Evolutionary conservation across 2,113 vertebrate genomes (phyloP).

Genomic region (Indicator maculatus): DNA sequence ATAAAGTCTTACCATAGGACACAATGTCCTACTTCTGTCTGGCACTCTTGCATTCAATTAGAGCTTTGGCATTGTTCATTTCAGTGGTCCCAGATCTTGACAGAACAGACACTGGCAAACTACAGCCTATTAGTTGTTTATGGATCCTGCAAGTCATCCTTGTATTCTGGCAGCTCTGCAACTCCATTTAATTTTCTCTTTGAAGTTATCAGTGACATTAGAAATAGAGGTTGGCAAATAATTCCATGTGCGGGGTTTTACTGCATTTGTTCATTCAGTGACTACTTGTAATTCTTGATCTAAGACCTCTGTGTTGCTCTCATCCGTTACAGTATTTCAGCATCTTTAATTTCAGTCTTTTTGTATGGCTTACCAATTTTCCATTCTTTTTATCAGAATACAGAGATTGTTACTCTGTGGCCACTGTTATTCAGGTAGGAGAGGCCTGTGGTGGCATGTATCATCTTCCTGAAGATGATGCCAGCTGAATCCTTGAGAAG

Average conservation of each 20-base stretch:
- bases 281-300: slow-evolving; percentile 13
- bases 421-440: background rate
- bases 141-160: slow-evolving; percentile 66
- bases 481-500: background rate
- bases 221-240: slow-evolving; percentile 49
- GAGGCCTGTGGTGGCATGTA: background rate
- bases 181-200: slow-evolving; percentile 60
- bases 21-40: background rate
- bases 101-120: slow-evolving; percentile 20
- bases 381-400: background rate
- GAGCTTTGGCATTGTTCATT: slow-evolving; percentile 4
- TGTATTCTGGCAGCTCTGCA: background rate
- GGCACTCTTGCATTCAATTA: slow-evolving; percentile 7
- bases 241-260: slow-evolving; percentile 34
- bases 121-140: background rate
- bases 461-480: background rate
- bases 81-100: background rate
- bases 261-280: slow-evolving; percentile 22
- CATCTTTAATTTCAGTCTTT: background rate
- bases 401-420: background rate
- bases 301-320: background rate
- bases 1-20: background rate
- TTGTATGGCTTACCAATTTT: background rate
- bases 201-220: slow-evolving; percentile 58
- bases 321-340: background rate